A percentile compares a stretch with the other conserved stretches of the same genome.
Conservation (phyloP, 1,140 invertebrate genomes). For the Agrilus planipennis region DNA sequence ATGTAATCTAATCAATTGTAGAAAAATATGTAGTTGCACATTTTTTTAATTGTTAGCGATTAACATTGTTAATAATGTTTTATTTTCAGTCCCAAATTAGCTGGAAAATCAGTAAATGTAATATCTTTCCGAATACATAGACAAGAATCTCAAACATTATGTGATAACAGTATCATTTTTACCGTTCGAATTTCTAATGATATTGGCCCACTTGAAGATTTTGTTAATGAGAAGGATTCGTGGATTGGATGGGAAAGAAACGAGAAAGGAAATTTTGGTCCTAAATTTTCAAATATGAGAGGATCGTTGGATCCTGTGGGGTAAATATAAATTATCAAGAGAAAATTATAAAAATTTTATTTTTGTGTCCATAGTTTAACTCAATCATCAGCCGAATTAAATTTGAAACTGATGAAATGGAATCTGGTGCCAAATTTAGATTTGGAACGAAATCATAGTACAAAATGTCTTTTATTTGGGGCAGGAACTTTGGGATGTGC, state of each 20-base stretch:
- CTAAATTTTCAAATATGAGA: conserved; percentile 71
- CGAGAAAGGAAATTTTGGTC: conserved; percentile 72
- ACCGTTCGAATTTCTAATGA: conserved; percentile 29
- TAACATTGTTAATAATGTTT: too few relatives aligned
- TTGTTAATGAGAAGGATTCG: conserved; percentile 18
- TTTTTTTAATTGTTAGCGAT: too few relatives aligned
- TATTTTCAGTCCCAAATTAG: conserved; percentile 36
- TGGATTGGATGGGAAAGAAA: conserved; percentile 93
- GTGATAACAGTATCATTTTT: conserved; percentile 34
- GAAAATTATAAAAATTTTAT: not conserved
- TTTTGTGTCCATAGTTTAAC: conserved; percentile 51
- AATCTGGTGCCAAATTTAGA: conserved; percentile 81
- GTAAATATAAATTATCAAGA: conserved; percentile 37
- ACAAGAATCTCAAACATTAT: conserved; percentile 25
- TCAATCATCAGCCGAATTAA: conserved; percentile 80
- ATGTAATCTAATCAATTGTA: too few relatives aligned
- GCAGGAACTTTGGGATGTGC: conserved; percentile 95
- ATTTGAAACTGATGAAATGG: conserved; percentile 98
- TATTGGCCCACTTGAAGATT: conserved; percentile 11
- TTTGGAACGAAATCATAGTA: conserved; percentile 64
- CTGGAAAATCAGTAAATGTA: conserved; percentile 36
- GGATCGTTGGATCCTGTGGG: conserved; percentile 73
- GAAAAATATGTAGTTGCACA: too few relatives aligned
- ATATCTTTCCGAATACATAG: conserved; percentile 39
- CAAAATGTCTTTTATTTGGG: conserved; percentile 86